Evolutionary conservation across 2,113 vertebrate genomes (phyloP), one percentile per base, ranked within the genome.

Genomic region (Zingel zingel): DNA sequence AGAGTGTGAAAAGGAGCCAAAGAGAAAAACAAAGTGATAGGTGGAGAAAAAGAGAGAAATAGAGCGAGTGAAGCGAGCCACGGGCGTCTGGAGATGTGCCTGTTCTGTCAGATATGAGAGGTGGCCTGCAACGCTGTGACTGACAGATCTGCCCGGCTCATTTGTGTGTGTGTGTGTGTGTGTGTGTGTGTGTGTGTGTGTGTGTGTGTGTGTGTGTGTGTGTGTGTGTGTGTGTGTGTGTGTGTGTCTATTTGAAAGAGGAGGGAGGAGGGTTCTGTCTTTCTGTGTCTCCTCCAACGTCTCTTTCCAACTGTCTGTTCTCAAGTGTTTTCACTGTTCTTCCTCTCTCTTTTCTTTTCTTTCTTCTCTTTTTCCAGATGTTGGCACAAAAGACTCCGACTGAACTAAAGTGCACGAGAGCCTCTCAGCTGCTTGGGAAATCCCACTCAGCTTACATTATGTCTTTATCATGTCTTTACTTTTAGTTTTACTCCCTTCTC

Each of bases 41-140:
- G 39, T 74, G 51, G 67, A 90, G 77, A 67, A 81, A 85, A 81
- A 69, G 78, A 82, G 78, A 91, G 83, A 43, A 43, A 43, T 16
- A 48, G 70, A 91, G 83, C 56, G 39, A 84, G 77, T 82, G 86
- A 88, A 90, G 85, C 43, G 58, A 89, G 91, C 53, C 86, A 93
- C 85, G 82, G 92, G 93, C 68, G 62, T 88, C 88, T 91, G 86
- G 89, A 94, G 92, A 89, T 88, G 87, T 85, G 87, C 86, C 78
- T 85, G 84, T 82, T 93, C 88, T 91, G 87, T 91, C 93, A 88
- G 88, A 83, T 85, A 86, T 87, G 71, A 91, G 90, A 88, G 82
- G 81, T 88, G 90, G 88, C 90, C 88, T 83, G 88, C 47, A 61
- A 79, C n/a, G 82, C 91, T 5, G 23, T 59, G 82, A 87, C 94